phyloP scores from a whole-genome alignment of 2,888 invertebrate species.

The Agrilus biguttatus region DNA sequence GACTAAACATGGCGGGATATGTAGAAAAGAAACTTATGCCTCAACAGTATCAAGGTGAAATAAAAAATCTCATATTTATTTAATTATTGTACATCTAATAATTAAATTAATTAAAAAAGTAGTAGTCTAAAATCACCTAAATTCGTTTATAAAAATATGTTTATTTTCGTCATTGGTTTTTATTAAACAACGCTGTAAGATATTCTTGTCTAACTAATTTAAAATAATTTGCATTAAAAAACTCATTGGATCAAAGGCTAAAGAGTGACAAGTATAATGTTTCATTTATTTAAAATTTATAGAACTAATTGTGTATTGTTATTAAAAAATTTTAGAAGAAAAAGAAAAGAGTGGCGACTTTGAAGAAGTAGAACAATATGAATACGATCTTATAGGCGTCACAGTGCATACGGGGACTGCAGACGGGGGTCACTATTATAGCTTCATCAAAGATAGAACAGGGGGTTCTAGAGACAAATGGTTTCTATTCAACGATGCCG shows the following conservation, averaged over 20 bases:
- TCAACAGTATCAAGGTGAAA: conserved; percentile 62
- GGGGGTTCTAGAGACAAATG: conserved; percentile 69
- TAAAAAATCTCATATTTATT: neutral
- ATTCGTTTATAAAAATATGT: too few species aligned
- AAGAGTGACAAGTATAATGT: too few species aligned
- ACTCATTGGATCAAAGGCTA: too few species aligned
- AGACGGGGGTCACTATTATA: conserved; percentile 93
- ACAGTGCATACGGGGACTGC: conserved; percentile 98
- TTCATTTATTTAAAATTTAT: too few species aligned
- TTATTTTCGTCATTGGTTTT: too few species aligned
- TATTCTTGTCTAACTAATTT: too few species aligned
- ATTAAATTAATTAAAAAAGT: neutral
- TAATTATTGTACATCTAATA: neutral
- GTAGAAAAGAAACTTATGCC: conserved; percentile 89
- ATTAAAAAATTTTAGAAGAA: conserved; percentile 37
- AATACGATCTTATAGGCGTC: conserved; percentile 59
- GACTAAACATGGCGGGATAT: conserved; percentile 87
- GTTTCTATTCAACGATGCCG: conserved; percentile 86
- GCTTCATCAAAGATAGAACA: conserved; percentile 81
- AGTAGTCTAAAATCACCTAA: too few species aligned
- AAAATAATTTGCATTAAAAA: too few species aligned
- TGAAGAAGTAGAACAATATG: conserved; percentile 49
- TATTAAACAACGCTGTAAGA: too few species aligned
- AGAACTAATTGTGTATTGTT: neutral
- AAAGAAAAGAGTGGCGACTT: conserved; percentile 40